Conservation (phyloP, 2,888 invertebrate species). For the Aphodius sticticus region DNA sequence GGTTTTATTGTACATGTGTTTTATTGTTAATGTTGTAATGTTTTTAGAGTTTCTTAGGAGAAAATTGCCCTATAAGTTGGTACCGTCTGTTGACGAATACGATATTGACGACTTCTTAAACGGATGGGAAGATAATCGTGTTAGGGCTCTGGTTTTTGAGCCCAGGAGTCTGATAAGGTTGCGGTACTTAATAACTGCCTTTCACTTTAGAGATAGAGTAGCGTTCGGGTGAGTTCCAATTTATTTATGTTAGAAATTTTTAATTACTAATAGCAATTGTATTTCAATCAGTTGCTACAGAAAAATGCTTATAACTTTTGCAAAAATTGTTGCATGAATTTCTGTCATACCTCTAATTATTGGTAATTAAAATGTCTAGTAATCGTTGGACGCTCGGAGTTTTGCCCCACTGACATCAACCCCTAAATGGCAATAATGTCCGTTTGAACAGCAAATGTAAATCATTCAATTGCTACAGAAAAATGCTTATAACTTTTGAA, state of each 20-base stretch:
- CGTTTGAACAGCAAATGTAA: no score
- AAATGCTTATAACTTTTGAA: no score
- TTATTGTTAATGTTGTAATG: neutral
- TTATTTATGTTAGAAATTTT: constrained; percentile 11
- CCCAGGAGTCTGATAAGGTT: constrained; percentile 78
- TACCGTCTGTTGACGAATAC: constrained; percentile 73
- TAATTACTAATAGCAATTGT: neutral
- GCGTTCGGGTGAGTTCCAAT: constrained; percentile 78
- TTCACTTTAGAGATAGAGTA: constrained; percentile 83
- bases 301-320: no score
- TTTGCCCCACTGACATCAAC: no score
- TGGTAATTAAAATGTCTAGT: no score
- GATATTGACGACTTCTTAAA: constrained; percentile 81
- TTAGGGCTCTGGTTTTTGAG: constrained; percentile 89
- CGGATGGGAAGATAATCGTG: constrained; percentile 92
- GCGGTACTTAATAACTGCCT: constrained; percentile 88
- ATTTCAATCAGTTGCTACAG: no score
- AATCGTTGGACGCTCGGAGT: no score
- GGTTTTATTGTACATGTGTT: neutral
- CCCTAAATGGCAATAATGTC: no score
- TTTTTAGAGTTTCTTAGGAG: constrained; percentile 81
- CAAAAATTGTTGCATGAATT: no score
- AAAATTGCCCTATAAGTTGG: constrained; percentile 85
- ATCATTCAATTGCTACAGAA: no score
- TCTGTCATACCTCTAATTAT: no score